Evolutionary conservation across 2,113 vertebrate genomes (phyloP), one percentile per base, ranked within the genome.

Genomic region (Grantiella picta): DNA sequence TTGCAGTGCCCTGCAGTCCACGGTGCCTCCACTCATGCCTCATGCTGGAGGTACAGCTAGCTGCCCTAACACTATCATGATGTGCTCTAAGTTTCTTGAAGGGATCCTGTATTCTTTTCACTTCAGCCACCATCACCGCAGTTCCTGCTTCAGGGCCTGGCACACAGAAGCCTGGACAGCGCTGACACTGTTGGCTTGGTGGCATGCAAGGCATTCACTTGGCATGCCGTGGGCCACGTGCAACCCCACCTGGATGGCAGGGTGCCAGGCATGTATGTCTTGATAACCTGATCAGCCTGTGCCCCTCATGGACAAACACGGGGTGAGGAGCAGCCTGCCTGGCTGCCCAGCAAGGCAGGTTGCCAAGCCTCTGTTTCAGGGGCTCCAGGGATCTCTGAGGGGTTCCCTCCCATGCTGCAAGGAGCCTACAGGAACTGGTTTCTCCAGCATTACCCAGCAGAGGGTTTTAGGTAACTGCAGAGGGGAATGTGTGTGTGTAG

Each of bases 131-230:
- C 0, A 0, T 28, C 1, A 4, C 14, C 40, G 44, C 66, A 60
- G 60, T 47, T 24, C 19, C 24, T 0, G 0, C 69, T 3, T 3
- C 0, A 9, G 45, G 18, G 53, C 15, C 59, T 88, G 82, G 66
- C 75, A 82, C 0, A 6, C 29, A 36, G 54, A 19, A 92, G 45
- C n/a, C 66, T 38, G 52, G 1, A 8, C 9, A 21, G 75, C 0
- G 1, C 66, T 59, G 76, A 33, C 59, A 35, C 59, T 49, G n/a
- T 45, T 29, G 50, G 40, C 68, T 82, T 73, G 71, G 79, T 94
- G 94, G 86, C 92, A 94, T 73, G 82, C n/a, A 7, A 92, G 56
- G 89, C 80, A 97, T 96, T 95, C 4, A 4, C 71, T 83, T 94
- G 94, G 94, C 90, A 13, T 85, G 82, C 90, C 0, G 0, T 40